Conservation (phyloP, 1,140 invertebrate species). For the Drosophila repleta region DNA sequence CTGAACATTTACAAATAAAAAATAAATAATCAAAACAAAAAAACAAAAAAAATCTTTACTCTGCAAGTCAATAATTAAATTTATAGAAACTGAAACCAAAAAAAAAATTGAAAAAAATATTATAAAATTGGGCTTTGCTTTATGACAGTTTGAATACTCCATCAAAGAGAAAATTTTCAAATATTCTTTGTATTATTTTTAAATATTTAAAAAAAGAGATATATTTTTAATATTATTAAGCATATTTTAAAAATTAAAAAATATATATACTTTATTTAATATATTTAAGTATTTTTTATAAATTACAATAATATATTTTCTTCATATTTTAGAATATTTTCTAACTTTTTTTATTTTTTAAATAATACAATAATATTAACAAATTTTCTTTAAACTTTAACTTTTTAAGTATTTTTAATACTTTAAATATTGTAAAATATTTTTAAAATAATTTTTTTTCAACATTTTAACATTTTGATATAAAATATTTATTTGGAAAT, state of each 20-base stretch:
- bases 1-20: slow-evolving; percentile 1
- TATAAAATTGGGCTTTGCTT: neutral
- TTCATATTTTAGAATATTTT: too few species aligned
- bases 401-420: neutral
- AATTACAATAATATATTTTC: too few species aligned
- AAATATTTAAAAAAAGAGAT: neutral
- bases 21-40: slow-evolving; percentile 28
- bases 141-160: neutral
- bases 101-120: slow-evolving; percentile 8
- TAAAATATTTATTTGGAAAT: neutral
- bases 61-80: slow-evolving; percentile 68
- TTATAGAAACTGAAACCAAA: slow-evolving; percentile 53
- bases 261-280: neutral
- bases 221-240: too few species aligned
- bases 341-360: neutral
- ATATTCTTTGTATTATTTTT: neutral
- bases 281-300: neutral
- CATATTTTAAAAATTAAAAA: too few species aligned
- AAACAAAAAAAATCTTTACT: slow-evolving; percentile 42
- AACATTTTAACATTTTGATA: too few species aligned
- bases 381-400: too few species aligned
- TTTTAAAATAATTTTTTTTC: neutral
- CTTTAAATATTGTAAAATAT: neutral
- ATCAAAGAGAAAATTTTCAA: neutral
- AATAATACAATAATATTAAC: too few species aligned